Evolutionary conservation across 2,113 vertebrate species (phyloP).

Genomic region (Lipophrys pholis): DNA sequence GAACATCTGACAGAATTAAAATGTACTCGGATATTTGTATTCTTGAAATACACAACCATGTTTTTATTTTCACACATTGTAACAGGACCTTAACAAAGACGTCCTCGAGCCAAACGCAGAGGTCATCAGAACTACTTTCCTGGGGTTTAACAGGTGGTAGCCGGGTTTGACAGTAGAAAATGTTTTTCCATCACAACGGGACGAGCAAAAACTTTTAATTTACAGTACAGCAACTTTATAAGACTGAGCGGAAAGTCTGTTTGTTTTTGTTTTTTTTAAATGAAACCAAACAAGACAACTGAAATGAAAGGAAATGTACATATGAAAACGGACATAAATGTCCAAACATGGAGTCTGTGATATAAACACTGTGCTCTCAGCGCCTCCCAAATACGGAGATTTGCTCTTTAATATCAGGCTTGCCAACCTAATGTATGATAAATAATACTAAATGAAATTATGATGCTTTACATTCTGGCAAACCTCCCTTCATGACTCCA

Average conservation of each 20-base stretch:
- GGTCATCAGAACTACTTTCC: neutral
- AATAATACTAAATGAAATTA: slow-evolving; percentile 22
- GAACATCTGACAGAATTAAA: no score
- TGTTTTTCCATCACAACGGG: slow-evolving; percentile 4
- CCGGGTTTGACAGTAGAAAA: slow-evolving; percentile 31
- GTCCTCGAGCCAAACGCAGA: slow-evolving; percentile 23
- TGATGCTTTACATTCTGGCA: neutral
- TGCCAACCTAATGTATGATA: slow-evolving; percentile 18
- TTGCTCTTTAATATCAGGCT: slow-evolving; percentile 29
- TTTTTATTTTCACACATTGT: slow-evolving; percentile 3
- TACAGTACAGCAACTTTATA: slow-evolving; percentile 1
- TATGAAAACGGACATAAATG: no score
- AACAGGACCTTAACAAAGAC: neutral
- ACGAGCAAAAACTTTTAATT: no score
- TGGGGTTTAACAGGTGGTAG: neutral
- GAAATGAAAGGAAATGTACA: no score
- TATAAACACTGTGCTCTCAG: no score
- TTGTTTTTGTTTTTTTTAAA: neutral
- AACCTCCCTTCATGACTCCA: neutral
- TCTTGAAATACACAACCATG: neutral
- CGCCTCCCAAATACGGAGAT: slow-evolving; percentile 41
- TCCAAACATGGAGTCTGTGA: no score
- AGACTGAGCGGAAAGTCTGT: neutral
- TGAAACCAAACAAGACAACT: no score
- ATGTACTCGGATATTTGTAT: no score